phyloP scores from a whole-genome alignment of 2,888 invertebrate genomes.

The Spodoptera exigua region DNA sequence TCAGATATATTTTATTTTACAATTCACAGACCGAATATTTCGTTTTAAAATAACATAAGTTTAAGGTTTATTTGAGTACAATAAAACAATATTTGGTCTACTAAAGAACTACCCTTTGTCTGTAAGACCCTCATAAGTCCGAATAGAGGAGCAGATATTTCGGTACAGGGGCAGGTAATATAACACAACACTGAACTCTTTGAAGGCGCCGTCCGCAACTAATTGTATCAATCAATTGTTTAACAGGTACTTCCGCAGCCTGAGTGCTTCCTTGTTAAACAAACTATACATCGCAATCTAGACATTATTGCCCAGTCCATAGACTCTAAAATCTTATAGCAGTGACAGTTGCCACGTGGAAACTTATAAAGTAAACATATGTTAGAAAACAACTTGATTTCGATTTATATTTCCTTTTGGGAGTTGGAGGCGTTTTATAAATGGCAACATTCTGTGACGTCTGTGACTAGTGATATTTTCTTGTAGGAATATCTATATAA shows the following conservation, averaged over 20 bases:
- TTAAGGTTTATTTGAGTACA: no score
- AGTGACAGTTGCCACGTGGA: background rate
- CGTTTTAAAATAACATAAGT: no score
- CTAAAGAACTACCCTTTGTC: no score
- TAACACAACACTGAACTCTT: constrained; percentile 1
- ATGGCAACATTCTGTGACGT: background rate
- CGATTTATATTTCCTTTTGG: constrained; percentile 1
- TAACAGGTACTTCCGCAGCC: constrained; percentile 32
- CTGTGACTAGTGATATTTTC: no score
- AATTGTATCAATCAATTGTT: constrained; percentile 55
- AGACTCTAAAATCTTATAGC: background rate
- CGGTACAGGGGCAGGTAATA: background rate
- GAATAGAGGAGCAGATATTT: no score
- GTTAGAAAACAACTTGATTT: background rate
- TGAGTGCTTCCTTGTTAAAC: constrained; percentile 45
- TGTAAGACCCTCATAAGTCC: no score
- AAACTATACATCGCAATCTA: constrained; percentile 1
- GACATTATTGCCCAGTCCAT: background rate
- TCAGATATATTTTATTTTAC: no score
- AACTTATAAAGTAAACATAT: background rate
- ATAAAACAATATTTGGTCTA: no score
- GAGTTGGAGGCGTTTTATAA: background rate
- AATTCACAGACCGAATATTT: no score
- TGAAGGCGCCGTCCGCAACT: constrained; percentile 11
- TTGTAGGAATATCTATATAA: no score